phyloP scores from a whole-genome alignment of 2,888 invertebrate species.

The Automeris io region DNA sequence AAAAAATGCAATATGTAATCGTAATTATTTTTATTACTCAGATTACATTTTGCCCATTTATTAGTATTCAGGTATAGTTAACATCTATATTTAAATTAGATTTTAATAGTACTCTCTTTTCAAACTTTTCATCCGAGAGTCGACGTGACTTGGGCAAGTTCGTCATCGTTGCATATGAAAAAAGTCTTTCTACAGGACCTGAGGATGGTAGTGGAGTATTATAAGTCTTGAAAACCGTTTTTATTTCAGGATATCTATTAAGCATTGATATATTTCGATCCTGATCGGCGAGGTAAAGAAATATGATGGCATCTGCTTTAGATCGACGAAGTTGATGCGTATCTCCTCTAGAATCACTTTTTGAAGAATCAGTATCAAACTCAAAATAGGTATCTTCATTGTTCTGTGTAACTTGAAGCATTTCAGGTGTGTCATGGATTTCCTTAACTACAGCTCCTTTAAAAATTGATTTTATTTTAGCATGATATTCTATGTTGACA shows the following conservation, averaged over 20 bases:
- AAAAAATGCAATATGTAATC: too few species aligned
- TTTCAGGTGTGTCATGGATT: slow-evolving; percentile 14
- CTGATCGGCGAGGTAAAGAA: slow-evolving; percentile 15
- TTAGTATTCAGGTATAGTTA: too few species aligned
- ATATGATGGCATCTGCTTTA: slow-evolving; percentile 14
- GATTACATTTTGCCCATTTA: too few species aligned
- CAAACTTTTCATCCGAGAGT: slow-evolving; percentile 11
- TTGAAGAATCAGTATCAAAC: too few species aligned
- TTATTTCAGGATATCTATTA: slow-evolving; percentile 16
- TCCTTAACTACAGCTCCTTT: slow-evolving; percentile 15
- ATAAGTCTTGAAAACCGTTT: slow-evolving; percentile 16
- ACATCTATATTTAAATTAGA: background rate
- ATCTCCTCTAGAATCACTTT: too few species aligned
- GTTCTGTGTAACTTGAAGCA: too few species aligned
- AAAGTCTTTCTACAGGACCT: slow-evolving; percentile 15
- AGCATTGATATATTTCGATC: slow-evolving; percentile 14
- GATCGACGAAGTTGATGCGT: slow-evolving; percentile 8
- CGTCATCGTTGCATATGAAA: slow-evolving; percentile 13
- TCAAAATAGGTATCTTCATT: too few species aligned
- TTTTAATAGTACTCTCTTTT: slow-evolving; percentile 10
- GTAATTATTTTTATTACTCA: too few species aligned
- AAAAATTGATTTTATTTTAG: slow-evolving; percentile 14
- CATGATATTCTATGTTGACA: slow-evolving; percentile 11
- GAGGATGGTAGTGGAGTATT: slow-evolving; percentile 17
- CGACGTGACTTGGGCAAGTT: slow-evolving; percentile 11